Evolutionary conservation across 1,140 invertebrate genomes (phyloP), one percentile per base, ranked within the genome.

Genomic region (Armadillidium nasatum): DNA sequence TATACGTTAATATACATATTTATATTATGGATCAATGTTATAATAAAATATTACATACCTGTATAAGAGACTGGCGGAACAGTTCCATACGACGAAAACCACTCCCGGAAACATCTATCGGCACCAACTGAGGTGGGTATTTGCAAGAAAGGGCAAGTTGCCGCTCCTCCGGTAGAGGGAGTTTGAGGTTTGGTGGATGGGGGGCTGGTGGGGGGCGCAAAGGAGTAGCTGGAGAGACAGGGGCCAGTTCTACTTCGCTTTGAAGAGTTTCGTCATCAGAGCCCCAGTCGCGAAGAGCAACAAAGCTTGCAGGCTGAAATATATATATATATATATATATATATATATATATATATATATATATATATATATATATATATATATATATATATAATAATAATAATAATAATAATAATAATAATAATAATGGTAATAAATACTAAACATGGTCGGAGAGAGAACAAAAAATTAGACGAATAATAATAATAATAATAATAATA

Each of bases 1-100:
- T n/a, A n/a, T n/a, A n/a, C n/a, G n/a, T n/a, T n/a, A n/a, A n/a
- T n/a, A n/a, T n/a, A n/a, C n/a, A n/a, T n/a, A n/a, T n/a, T n/a
- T n/a, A n/a, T n/a, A 33, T 3, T 3, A 33, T 3, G 2, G 33
- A 33, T 33, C 33, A 33, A 33, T 33, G 6, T 33, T 33, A 3
- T 33, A 33, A 33, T 33, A 6, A 6, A 7, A 19, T 7, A 19
- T 4, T 15, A 78, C 82, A 89, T 54, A 89, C 85, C 78, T 90
- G 89, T 72, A 90, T 86, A 75, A 95, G 87, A 15, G 94, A 95
- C 83, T 92, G 89, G 73, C 94, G 87, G 33, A 92, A 90, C 81
- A 87, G 88, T 81, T 91, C 92, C 92, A 95, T 94, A 79, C 94
- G 88, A 81, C 92, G 89, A 87, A 96, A 96, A 83, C 90, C 89